phyloP scores from a whole-genome alignment of 2,113 vertebrate genomes.

The mouse (Mus musculus) region DNA sequence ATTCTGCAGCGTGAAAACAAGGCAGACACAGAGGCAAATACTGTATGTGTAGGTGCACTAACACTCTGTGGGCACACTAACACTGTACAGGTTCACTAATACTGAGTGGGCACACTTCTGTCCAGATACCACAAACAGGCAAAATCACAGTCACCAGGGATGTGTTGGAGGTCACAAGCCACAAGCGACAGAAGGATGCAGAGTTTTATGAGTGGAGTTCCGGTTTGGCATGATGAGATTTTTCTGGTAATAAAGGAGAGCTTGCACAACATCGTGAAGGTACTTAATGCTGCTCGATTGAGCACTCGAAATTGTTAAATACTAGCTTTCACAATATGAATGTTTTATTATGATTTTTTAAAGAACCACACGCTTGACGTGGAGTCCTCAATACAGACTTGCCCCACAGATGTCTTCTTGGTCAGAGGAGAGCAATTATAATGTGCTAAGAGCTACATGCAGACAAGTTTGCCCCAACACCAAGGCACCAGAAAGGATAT shows the following conservation, averaged over 20 bases:
- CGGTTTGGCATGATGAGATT: constrained; percentile 33
- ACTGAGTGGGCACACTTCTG: not conserved
- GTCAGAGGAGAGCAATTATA: not conserved
- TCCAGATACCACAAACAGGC: not conserved
- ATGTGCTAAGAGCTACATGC: not conserved
- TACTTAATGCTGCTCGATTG: not conserved
- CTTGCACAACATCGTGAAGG: not conserved
- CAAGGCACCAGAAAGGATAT: not conserved
- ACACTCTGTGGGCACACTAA: not conserved
- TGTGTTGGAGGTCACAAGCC: not conserved
- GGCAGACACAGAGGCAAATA: constrained; percentile 15
- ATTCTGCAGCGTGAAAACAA: constrained; percentile 46
- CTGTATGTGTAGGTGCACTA: not conserved
- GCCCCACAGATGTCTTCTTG: not conserved
- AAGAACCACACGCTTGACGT: not conserved
- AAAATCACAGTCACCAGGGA: not conserved
- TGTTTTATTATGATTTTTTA: not conserved
- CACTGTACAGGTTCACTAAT: not conserved
- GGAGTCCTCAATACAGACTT: not conserved
- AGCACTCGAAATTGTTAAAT: constrained; percentile 7
- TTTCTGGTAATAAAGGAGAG: constrained; percentile 13
- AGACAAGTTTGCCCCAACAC: not conserved
- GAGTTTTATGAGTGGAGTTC: constrained; percentile 37
- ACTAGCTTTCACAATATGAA: not conserved
- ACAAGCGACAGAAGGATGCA: not conserved